Percentiles rank a stretch among this genome's conserved stretches.
Evolutionary conservation across 2,797 vertebrate genomes (phyloP).

Genomic region (Xenentodon cancila): DNA sequence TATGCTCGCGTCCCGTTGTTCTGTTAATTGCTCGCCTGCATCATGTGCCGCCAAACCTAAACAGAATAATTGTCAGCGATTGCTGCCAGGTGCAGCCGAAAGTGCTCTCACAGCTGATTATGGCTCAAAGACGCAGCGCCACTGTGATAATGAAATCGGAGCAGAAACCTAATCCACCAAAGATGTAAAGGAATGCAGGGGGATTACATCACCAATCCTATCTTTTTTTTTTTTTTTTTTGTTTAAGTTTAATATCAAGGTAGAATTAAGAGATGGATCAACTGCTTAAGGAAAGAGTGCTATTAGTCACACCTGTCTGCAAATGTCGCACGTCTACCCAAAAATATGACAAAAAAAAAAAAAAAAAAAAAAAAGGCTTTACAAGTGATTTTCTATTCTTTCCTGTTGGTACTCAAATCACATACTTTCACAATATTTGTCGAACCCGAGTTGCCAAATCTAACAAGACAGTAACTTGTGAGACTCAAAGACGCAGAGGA

Average conservation of each 20-base stretch:
- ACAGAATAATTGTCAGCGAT: conserved; percentile 55
- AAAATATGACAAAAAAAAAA: conserved; percentile 21
- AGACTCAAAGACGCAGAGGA: conserved; percentile 58
- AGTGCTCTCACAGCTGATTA: conserved; percentile 29
- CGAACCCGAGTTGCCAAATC: conserved; percentile 64
- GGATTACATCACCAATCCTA: no score
- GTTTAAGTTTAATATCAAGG: conserved; percentile 21
- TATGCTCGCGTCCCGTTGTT: conserved; percentile 50
- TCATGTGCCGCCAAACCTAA: conserved; percentile 63
- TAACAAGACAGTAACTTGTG: conserved; percentile 71
- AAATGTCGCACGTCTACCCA: conserved; percentile 38
- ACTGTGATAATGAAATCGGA: not conserved
- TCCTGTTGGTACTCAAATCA: conserved; percentile 46
- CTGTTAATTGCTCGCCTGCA: conserved; percentile 58
- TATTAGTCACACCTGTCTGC: conserved; percentile 19
- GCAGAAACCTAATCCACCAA: no score
- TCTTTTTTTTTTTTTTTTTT: not conserved
- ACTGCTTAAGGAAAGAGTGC: conserved; percentile 22
- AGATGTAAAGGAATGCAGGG: no score
- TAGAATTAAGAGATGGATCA: conserved; percentile 11
- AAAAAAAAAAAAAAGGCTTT: conserved; percentile 4
- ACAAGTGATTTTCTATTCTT: conserved; percentile 21
- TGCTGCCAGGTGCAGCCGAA: conserved; percentile 19
- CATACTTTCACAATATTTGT: conserved; percentile 62
- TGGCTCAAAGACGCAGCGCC: conserved; percentile 12